Conservation (phyloP, 2,888 invertebrate genomes). For the Diplolepis rosae region DNA sequence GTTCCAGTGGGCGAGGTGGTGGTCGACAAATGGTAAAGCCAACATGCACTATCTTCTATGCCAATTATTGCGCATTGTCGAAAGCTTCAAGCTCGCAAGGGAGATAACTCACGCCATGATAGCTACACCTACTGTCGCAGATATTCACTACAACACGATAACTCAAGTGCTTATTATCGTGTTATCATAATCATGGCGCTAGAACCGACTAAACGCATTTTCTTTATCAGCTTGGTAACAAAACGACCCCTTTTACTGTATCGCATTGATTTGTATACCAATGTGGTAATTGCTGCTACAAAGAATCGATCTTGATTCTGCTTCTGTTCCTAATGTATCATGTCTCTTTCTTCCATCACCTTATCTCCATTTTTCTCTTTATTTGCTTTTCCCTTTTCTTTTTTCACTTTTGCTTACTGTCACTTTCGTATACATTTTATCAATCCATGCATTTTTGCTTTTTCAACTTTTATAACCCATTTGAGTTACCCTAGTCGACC, state of each 20-base stretch:
- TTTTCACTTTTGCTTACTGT: neutral
- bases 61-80: slow-evolving; percentile 5
- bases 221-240: neutral
- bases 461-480: neutral
- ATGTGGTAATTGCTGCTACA: neutral
- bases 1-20: slow-evolving; percentile 63
- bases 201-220: neutral
- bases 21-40: slow-evolving; percentile 56
- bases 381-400: neutral
- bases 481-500: slow-evolving; percentile 20
- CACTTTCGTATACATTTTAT: neutral
- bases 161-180: neutral
- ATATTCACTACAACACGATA: neutral
- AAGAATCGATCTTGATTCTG: neutral
- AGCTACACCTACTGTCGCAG: neutral
- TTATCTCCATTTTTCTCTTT: neutral
- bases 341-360: neutral
- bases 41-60: slow-evolving; percentile 27
- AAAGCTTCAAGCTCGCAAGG: slow-evolving; percentile 9
- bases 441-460: neutral
- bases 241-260: neutral
- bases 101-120: slow-evolving; percentile 6
- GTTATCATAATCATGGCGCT: neutral
- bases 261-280: neutral
- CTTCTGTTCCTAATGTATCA: neutral